A percentile compares a stretch with the other conserved stretches of the same genome.
Conservation (phyloP, 2,888 invertebrate species). For the Ferrisia virgata region DNA sequence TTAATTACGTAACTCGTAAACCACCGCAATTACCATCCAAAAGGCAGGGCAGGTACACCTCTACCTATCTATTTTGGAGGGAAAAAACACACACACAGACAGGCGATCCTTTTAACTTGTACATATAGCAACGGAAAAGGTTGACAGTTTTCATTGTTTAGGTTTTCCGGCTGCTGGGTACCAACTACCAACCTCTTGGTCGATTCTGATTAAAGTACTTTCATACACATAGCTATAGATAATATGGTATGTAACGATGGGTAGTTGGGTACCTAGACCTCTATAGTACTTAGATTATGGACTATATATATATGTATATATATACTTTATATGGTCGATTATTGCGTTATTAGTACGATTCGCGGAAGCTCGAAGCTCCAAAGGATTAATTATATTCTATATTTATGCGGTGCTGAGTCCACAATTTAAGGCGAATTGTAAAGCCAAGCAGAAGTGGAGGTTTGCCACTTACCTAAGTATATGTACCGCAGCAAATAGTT, state of each 20-base stretch:
- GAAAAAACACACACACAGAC: neutral
- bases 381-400: neutral
- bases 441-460: too few species aligned
- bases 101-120: too few species aligned
- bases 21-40: neutral
- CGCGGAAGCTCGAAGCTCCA: neutral
- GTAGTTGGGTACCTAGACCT: neutral
- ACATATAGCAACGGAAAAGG: neutral
- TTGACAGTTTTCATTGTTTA: slow-evolving; percentile 17
- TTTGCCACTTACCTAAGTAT: too few species aligned
- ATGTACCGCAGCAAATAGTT: too few species aligned
- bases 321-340: neutral
- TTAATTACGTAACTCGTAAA: neutral
- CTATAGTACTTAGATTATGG: neutral
- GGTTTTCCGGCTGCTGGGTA: neutral
- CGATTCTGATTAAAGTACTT: neutral
- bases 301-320: neutral
- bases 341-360: neutral
- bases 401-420: neutral
- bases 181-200: neutral
- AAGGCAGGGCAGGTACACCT: neutral
- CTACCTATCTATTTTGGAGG: neutral
- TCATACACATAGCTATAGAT: neutral
- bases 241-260: neutral
- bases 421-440: neutral